These are phyloP conservation scores for Ursus arctos DNA, from an alignment of 2,113 vertebrate genomes.

Conservation along the genomic window DNA sequence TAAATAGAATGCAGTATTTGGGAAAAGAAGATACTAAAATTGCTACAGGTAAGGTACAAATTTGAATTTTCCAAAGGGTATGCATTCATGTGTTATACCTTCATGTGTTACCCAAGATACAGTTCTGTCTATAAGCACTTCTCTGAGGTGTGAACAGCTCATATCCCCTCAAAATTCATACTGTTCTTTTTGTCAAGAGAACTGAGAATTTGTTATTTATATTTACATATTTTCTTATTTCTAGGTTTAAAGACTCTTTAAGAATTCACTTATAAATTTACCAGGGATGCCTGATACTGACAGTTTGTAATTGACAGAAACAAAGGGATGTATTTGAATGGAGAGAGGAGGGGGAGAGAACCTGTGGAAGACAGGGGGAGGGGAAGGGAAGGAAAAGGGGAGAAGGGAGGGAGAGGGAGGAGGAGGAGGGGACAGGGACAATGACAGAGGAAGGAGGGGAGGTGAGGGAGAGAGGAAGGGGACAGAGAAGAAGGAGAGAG, in stretches of 20 bases:
- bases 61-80: neutral
- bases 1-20: neutral
- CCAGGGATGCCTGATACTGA: neutral
- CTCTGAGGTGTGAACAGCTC: neutral
- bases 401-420: no score
- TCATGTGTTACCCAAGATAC: neutral
- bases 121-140: neutral
- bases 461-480: neutral
- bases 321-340: neutral
- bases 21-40: neutral
- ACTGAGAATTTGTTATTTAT: neutral
- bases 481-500: neutral
- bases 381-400: no score
- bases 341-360: neutral
- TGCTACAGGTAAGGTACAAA: neutral
- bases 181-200: neutral
- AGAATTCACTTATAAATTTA: neutral
- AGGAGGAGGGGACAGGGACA: neutral
- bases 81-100: neutral
- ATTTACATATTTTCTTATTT: neutral
- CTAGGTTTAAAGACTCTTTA: neutral
- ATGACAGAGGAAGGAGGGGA: neutral
- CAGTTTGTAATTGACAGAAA: neutral
- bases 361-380: neutral
- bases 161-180: neutral